A percentile compares a stretch with the other conserved stretches of the same genome.
Evolutionary conservation across 1,140 invertebrate genomes (phyloP).

Genomic region (Atta cephalotes): DNA sequence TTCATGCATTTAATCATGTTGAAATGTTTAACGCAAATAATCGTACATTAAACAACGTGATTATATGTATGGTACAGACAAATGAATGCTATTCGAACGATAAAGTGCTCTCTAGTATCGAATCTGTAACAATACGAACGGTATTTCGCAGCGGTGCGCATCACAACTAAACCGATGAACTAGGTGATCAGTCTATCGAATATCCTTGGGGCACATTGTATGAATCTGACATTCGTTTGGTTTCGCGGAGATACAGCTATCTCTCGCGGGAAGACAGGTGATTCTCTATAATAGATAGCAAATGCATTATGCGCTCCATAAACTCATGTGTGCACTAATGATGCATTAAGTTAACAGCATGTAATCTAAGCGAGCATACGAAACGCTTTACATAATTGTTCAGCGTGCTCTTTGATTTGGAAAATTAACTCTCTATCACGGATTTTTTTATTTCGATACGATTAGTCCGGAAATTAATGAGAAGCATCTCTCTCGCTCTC

Average conservation of each 20-base stretch:
- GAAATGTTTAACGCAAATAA: slow-evolving; percentile 61
- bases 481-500: background rate
- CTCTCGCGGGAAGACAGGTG: slow-evolving; percentile 64
- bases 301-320: slow-evolving; percentile 55
- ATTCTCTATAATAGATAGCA: slow-evolving; percentile 53
- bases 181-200: slow-evolving; percentile 69
- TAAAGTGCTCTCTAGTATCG: slow-evolving; percentile 33
- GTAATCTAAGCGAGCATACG: slow-evolving; percentile 24
- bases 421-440: slow-evolving; percentile 43
- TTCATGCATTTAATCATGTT: slow-evolving; percentile 55
- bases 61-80: slow-evolving; percentile 12
- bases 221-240: slow-evolving; percentile 68
- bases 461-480: background rate
- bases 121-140: slow-evolving; percentile 42
- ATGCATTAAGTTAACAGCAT: slow-evolving; percentile 46
- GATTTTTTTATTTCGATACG: background rate
- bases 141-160: slow-evolving; percentile 9
- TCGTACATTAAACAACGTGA: slow-evolving; percentile 54
- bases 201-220: slow-evolving; percentile 68
- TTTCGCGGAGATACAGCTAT: slow-evolving; percentile 39
- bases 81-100: slow-evolving; percentile 46
- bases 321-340: slow-evolving; percentile 44
- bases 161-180: slow-evolving; percentile 57
- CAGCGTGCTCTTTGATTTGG: slow-evolving; percentile 36
- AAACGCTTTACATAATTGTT: slow-evolving; percentile 54